Conservation (phyloP, 2,797 vertebrate genomes). For the Euthynnus affinis region DNA sequence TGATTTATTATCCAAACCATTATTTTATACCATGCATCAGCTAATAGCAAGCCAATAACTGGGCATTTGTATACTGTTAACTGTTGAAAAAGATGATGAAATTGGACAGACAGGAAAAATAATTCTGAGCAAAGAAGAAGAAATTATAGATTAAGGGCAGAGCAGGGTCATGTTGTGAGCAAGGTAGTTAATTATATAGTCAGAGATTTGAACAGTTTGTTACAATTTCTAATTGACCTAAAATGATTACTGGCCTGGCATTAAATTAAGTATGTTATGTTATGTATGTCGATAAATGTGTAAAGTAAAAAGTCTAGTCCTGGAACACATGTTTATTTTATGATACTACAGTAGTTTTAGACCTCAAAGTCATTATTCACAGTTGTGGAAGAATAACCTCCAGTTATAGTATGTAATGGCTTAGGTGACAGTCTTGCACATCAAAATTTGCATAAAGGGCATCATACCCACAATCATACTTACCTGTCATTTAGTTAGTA, state of each 20-base stretch:
- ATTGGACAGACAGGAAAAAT: not conserved
- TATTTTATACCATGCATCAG: not conserved
- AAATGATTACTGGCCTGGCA: conserved; percentile 33
- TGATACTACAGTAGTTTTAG: not conserved
- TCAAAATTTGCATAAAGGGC: conserved; percentile 3
- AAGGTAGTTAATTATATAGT: conserved; percentile 27
- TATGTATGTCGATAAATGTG: conserved; percentile 18
- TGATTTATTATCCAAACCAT: too few relatives aligned
- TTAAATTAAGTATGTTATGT: conserved; percentile 28
- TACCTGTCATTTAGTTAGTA: conserved; percentile 21
- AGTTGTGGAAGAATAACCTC: conserved; percentile 13
- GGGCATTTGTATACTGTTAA: not conserved
- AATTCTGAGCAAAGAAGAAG: not conserved
- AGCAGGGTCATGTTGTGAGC: not conserved
- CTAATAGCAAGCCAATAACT: not conserved
- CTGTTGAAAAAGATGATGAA: not conserved
- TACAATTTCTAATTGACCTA: conserved; percentile 27
- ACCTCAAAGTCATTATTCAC: not conserved
- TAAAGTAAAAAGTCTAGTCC: conserved; percentile 16
- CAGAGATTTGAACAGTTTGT: conserved; percentile 33
- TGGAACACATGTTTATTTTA: conserved; percentile 12
- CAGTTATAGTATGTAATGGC: not conserved
- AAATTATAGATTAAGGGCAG: conserved; percentile 4
- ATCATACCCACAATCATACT: conserved; percentile 9
- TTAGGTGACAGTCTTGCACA: not conserved